Base-by-base conservation (phyloP, 2,797 vertebrate species). In the Trichosurus vulpecula region DNA sequence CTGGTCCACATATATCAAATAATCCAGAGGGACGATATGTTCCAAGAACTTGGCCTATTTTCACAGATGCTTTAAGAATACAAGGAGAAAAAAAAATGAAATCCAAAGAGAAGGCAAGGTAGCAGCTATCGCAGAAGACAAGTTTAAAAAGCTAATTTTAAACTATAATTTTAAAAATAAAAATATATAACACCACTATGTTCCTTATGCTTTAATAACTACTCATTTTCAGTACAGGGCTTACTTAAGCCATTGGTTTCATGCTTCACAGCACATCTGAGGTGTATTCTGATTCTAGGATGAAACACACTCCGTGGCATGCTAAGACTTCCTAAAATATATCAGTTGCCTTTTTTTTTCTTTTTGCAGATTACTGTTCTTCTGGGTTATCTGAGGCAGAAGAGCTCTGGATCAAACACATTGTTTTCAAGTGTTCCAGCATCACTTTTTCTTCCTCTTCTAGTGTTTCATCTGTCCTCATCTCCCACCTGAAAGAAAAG, bases 401-500 rank as follows among this genome's bases (percentile, higher is more conserved):
- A 98, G 96, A 96, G 53, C 94, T 95, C 61, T 96, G 96, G 92
- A 95, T 97, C 97, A 99, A 99, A 98, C 98, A 99, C 29, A 98
- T 97, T 98, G 97, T 99, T 98, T 99, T 99, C 95, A 99, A 98
- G 94, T 99, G 98, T 97, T 99, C 98, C 96, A 99, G 98, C 98
- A 99, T 99, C 92, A 95, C 94, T 97, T 98, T 99, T 97, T 99
- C 99, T 95, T 99, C 99, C 9, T 99, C 99, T 98, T 99, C 99
- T 96, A 99, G 98, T 97, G 95, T 98, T 53, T 99, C 99, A 61
- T 96, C 98, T 56, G 99, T 99, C 98, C 98, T 99, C 99, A 99
- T 99, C 98, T 99, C 99, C 99, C 99, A 99, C 98, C 99, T 99
- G 99, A 97, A 99, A 99, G 97, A 96, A 98, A 98, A 98, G 97